Percentiles rank a stretch among this genome's conserved stretches.
Conservation (phyloP, 2,797 vertebrate genomes). For the Vipera ursinii region DNA sequence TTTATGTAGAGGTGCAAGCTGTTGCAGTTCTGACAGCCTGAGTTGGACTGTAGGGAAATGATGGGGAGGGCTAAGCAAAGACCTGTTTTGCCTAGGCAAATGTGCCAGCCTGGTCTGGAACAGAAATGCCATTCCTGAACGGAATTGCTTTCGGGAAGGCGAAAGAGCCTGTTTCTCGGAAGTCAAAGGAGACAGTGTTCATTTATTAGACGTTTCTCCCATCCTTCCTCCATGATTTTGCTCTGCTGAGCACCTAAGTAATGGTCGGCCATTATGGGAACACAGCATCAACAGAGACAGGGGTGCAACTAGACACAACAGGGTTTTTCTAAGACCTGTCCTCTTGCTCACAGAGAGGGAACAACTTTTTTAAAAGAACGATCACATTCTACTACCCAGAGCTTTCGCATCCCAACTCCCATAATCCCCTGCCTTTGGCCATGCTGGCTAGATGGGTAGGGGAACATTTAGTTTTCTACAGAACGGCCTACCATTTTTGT, state of each 20-base stretch:
- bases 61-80: background rate
- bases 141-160: background rate
- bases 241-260: background rate
- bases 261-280: background rate
- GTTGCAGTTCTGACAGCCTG: background rate
- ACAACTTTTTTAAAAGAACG: background rate
- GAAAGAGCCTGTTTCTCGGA: background rate
- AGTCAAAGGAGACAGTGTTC: background rate
- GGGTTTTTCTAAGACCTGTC: background rate
- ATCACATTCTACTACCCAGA: background rate
- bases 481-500: background rate
- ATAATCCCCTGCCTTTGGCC: background rate
- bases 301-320: background rate
- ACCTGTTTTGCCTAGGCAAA: slow-evolving; percentile 17
- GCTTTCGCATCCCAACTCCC: background rate
- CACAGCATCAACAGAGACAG: background rate
- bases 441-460: background rate
- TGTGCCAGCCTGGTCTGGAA: background rate
- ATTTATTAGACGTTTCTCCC: background rate
- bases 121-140: too few relatives aligned
- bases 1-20: background rate
- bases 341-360: background rate
- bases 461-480: background rate
- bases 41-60: background rate
- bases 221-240: background rate